Evolutionary conservation across 2,113 vertebrate species (phyloP).

Genomic region (Cathartes aura): DNA sequence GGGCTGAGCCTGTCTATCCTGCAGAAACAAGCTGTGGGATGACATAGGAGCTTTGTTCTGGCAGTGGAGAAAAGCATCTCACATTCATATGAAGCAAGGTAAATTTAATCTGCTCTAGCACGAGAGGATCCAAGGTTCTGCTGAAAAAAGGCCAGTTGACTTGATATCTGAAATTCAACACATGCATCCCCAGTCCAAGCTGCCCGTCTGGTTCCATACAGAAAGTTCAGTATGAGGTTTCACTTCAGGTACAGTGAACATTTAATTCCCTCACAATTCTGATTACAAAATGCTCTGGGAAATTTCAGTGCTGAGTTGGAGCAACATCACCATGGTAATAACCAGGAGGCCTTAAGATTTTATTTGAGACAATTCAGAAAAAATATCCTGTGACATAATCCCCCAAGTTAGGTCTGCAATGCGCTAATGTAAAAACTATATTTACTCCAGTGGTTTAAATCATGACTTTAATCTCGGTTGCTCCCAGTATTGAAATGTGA

Average conservation of each 20-base stretch:
- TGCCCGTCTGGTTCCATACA: neutral
- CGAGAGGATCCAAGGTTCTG: neutral
- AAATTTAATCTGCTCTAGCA: neutral
- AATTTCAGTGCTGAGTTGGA: slow-evolving; percentile 41
- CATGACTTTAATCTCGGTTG: slow-evolving; percentile 32
- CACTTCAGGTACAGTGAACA: neutral
- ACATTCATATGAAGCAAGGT: neutral
- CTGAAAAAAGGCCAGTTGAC: neutral
- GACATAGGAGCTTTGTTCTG: neutral
- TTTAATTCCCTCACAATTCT: slow-evolving; percentile 1
- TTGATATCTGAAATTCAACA: neutral
- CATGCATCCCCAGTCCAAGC: neutral
- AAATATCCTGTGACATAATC: slow-evolving; percentile 46
- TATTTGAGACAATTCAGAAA: slow-evolving; percentile 46
- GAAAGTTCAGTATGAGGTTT: neutral
- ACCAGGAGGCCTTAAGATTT: slow-evolving; percentile 11
- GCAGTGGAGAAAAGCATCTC: neutral
- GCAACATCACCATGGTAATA: slow-evolving; percentile 69
- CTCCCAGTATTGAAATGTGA: slow-evolving; percentile 22
- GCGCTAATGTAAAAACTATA: slow-evolving; percentile 34
- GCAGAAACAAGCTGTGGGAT: neutral
- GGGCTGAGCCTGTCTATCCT: neutral
- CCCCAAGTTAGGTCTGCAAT: neutral
- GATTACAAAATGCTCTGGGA: slow-evolving; percentile 43
- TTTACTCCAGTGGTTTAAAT: slow-evolving; percentile 37